Base-by-base conservation (phyloP, 2,888 invertebrate genomes). In the Mantis religiosa region DNA sequence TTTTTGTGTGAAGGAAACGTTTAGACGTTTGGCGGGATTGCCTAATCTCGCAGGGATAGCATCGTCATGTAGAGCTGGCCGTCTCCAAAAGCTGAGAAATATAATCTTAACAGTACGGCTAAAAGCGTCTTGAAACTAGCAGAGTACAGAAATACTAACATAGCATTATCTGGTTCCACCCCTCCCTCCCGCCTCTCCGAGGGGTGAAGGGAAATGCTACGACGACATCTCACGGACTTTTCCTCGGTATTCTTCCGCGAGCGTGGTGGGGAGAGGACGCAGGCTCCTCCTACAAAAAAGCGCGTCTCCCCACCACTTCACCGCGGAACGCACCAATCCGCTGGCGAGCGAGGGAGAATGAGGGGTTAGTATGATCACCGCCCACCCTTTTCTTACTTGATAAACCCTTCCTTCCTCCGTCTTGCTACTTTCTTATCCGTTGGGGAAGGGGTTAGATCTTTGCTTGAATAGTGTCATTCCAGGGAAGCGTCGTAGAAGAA, bases 111-210 rank as follows among this genome's bases (percentile, higher is more conserved):
- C 88, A 88, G 84, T 88, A 82, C 34, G 87, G 82, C 88, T 85
- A 85, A 87, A 89, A 89, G 88, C 90, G 89, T 89, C 90, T 90
- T 89, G 90, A 90, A 90, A 90, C 90, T 88, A 88, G 88, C 87
- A 85, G 86, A 89, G 84, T 88, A 89, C 90, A 90, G 89, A 87
- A 87, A 90, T 89, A 88, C 88, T 89, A 86, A 84, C 89, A 90
- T 90, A 71, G 90, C 89, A 90, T 90, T 90, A 90, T 89, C 89
- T 87, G 87, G 85, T 30, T 82, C 54, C 82, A 87, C 89, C 81
- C 85, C 84, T 54, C 14, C 34, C 87, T 30, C 89, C 81, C 85
- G 54, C 28, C 14, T 28, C 87, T 30, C 28, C 1, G 15, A 54
- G 82, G n/a, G 27, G 87, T 34, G 81, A 82, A 34, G 28, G 82